Evolutionary conservation across 2,888 invertebrate genomes (phyloP), one percentile per base, ranked within the genome.

Genomic region (Alviniconcha strummeri): DNA sequence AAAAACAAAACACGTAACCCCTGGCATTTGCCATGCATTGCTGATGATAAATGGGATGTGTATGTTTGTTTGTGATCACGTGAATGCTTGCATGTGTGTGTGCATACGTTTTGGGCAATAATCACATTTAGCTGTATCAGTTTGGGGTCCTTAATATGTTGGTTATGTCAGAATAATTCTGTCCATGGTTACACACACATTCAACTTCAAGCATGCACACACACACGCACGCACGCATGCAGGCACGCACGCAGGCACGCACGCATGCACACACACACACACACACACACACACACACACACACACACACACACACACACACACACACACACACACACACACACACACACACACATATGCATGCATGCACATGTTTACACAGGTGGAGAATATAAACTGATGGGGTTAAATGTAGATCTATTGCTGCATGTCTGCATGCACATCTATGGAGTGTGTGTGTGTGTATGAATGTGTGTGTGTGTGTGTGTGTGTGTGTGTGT

Each of bases 201-300:
- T 13, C 60, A 60, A 36, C 36, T 36, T 36, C 36, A 36, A 36
- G 36, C 36, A 36, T 36, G 36, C 74, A 74, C 74, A 74, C 36
- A 5, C 76, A 54, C 76, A 76, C 55, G 55, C 11, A 76, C 5
- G 13, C 76, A 76, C 76, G 55, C 55, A 76, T 55, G n/a, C 76
- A 76, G 19, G 55, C 76, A 76, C 76, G n/a, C 76, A 76, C 76
- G n/a, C 76, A 76, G 55, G 55, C 76, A 55, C 76, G 15, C 55
- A 55, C 76, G 5, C 76, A 55, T 55, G 13, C 55, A 76, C 76
- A 55, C 76, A 55, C 56, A 76, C 76, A 76, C 76, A 76, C 76
- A 76, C 76, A 76, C 76, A 76, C 76, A 76, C 76, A 76, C 76
- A 76, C 76, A 76, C 76, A 76, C 76, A 76, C 76, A 76, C 76